Base-by-base conservation (phyloP, 1,140 invertebrate genomes). In the Hyphantria cunea region DNA sequence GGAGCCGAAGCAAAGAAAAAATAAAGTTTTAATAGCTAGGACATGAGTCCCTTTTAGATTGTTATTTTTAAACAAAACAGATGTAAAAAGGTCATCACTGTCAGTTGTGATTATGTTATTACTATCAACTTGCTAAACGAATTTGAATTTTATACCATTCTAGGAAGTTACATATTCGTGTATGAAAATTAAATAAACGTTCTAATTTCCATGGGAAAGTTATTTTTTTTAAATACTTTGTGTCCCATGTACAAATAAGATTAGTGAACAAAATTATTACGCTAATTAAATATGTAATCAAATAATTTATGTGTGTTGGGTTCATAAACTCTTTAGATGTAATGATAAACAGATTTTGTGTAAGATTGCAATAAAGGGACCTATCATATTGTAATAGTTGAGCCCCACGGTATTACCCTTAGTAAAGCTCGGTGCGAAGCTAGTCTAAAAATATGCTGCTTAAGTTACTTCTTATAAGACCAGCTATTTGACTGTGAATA, bases 31-130 rank as follows among this genome's bases (percentile, higher is more conserved):
- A 81, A 82, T 82, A 74, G 75, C 67, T 72, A 71, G 61, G 69
- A 62, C 60, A 65, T 59, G 62, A 42, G 64, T 68, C 70, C 53
- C 55, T 69, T 73, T 58, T 54, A 73, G 60, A 73, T 66, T 68
- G 74, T 74, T 80, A 74, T 78, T 79, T 84, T 80, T 59, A 72
- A 75, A 77, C 71, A 39, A 67, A 80, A 76, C 69, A 72, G 45
- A 61, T 56, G 56, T 68, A 75, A 76, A 76, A 70, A 74, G 65
- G 52, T 72, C 41, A 51, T 58, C 45, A 69, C 72, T 75, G 72
- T 75, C 67, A 54, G 9, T 32, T 47, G 6, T 47, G 50, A 62
- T 47, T 62, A 37, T 53, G 7, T 53, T 53, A n/a, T 47, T 47
- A 17, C 39, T 52, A 45, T 45, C 0, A 10, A n/a, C 6, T 10